These are phyloP conservation scores for Drosophila sordidula DNA, from an alignment of 2,888 invertebrate species.

Conservation along the genomic window DNA sequence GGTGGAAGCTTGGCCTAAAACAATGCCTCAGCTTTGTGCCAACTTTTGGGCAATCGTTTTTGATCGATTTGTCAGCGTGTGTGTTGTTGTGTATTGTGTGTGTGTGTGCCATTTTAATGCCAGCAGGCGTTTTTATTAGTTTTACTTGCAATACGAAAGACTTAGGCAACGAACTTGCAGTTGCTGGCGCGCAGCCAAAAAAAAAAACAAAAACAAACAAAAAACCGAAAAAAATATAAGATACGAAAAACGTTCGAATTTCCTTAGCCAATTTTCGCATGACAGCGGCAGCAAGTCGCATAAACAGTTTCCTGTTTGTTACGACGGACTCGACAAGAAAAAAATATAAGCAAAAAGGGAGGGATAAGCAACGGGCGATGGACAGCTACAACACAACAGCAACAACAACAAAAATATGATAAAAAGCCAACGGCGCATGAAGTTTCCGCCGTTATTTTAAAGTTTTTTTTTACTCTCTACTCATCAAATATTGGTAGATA, in stretches of 20 bases:
- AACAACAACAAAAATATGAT: constrained; percentile 22
- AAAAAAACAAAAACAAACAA: constrained; percentile 19
- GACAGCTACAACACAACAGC: constrained; percentile 41
- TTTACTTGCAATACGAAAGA: constrained; percentile 54
- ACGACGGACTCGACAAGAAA: constrained; percentile 55
- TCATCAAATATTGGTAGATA: not conserved
- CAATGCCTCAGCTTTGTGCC: constrained; percentile 34
- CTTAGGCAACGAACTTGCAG: constrained; percentile 66
- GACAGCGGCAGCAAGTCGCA: constrained; percentile 46
- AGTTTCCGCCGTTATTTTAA: constrained; percentile 66
- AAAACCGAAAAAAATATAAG: constrained; percentile 14
- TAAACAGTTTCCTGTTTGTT: constrained; percentile 73
- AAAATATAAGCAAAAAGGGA: constrained; percentile 48
- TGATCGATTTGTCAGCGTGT: constrained; percentile 40
- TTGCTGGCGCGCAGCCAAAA: constrained; percentile 30
- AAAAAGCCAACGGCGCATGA: constrained; percentile 64
- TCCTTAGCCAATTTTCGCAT: constrained; percentile 74
- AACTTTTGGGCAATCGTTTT: constrained; percentile 44
- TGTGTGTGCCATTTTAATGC: constrained; percentile 31
- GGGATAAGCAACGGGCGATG: constrained; percentile 46
- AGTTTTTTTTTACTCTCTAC: constrained; percentile 1
- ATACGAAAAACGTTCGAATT: constrained; percentile 55
- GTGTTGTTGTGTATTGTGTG: constrained; percentile 8
- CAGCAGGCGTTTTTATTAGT: constrained; percentile 12
- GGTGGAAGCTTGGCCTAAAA: constrained; percentile 11